phyloP scores from a whole-genome alignment of 1,140 invertebrate species.

The Papilio helenus region DNA sequence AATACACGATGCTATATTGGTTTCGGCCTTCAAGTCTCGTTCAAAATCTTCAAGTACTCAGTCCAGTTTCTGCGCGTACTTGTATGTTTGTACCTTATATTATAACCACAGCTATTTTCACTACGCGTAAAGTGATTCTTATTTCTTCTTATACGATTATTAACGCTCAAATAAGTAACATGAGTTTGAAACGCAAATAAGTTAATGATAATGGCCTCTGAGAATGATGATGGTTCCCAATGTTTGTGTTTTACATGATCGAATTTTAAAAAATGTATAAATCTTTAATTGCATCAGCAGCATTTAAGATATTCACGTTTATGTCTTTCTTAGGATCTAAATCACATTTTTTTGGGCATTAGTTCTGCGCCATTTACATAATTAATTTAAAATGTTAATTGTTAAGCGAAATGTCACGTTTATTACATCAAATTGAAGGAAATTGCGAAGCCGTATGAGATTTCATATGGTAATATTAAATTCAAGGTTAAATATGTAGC shows the following conservation, averaged over 20 bases:
- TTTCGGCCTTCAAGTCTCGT: conserved; percentile 11
- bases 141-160: background rate
- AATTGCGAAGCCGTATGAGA: background rate
- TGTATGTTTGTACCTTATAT: background rate
- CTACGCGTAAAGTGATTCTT: background rate
- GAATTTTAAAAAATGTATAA: background rate
- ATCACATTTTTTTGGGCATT: background rate
- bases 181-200: background rate
- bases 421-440: background rate
- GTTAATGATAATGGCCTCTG: background rate
- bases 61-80: background rate
- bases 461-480: background rate
- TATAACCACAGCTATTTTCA: conserved; percentile 23
- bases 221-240: background rate
- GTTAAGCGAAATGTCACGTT: background rate
- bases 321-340: background rate
- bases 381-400: background rate
- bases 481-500: conserved; percentile 14
- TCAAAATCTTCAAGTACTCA: background rate
- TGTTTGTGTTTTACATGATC: background rate
- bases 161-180: background rate
- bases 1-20: conserved; percentile 4
- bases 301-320: conserved; percentile 5
- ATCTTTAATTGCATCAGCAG: background rate
- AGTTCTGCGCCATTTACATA: background rate